These are phyloP conservation scores for Limnephilus lunatus DNA, from an alignment of 2,888 invertebrate species.

Conservation along the genomic window DNA sequence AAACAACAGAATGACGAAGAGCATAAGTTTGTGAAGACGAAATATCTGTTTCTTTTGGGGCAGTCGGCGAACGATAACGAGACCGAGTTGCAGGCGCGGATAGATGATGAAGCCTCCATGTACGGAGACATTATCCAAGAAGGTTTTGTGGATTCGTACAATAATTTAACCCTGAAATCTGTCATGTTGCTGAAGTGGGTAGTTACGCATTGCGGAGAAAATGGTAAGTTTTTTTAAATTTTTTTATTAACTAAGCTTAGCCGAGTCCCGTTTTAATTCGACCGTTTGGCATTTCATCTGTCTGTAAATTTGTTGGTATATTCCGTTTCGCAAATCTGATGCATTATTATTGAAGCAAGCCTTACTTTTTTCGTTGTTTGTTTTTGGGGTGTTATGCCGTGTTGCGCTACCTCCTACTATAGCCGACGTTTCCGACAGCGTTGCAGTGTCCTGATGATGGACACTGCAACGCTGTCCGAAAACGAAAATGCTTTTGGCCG, in stretches of 20 bases:
- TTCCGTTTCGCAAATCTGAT: too few relatives aligned
- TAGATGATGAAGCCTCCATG: constrained; percentile 81
- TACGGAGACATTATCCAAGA: constrained; percentile 90
- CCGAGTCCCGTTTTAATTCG: too few relatives aligned
- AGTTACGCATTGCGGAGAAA: constrained; percentile 80
- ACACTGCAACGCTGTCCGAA: too few relatives aligned
- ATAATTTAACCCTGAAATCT: constrained; percentile 91
- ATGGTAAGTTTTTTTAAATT: constrained; percentile 68
- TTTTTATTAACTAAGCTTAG: background rate
- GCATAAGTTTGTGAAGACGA: constrained; percentile 52
- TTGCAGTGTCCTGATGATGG: too few relatives aligned
- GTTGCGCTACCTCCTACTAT: too few relatives aligned
- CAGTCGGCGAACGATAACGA: constrained; percentile 77
- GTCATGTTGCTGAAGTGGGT: constrained; percentile 91
- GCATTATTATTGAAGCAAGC: too few relatives aligned
- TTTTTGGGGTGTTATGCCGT: too few relatives aligned
- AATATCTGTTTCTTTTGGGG: constrained; percentile 77
- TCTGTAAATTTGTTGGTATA: too few relatives aligned
- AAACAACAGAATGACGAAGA: background rate
- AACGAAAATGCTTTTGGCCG: too few relatives aligned
- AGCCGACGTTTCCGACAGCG: too few relatives aligned
- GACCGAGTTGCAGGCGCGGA: constrained; percentile 79
- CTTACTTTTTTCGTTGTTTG: too few relatives aligned
- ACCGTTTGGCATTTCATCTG: too few relatives aligned
- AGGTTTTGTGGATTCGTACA: constrained; percentile 89